phyloP scores from a whole-genome alignment of 2,113 vertebrate species.

The Crotalus viridis region DNA sequence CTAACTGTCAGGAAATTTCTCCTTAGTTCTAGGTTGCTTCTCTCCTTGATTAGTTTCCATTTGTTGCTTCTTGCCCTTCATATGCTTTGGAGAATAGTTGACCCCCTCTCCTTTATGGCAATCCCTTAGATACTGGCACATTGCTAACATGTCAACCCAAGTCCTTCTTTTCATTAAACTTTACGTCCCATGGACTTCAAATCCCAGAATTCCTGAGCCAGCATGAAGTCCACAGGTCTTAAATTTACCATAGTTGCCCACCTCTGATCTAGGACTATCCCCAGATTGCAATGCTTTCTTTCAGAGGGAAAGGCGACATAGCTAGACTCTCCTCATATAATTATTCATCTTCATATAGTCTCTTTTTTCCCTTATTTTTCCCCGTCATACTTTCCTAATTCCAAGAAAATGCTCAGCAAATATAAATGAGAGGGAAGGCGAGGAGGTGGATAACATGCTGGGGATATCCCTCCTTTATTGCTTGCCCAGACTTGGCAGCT shows the following conservation, averaged over 20 bases:
- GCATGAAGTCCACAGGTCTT: not conserved
- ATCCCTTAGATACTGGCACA: not conserved
- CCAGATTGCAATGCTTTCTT: not conserved
- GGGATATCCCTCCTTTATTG: not conserved
- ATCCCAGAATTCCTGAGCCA: not conserved
- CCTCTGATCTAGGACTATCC: not conserved
- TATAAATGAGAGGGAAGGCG: not conserved
- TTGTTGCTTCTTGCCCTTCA: not conserved
- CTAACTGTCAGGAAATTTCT: not conserved
- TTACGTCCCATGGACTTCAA: not conserved
- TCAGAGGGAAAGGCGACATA: not conserved
- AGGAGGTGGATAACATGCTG: not conserved
- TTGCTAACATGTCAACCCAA: not conserved
- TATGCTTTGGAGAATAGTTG: not conserved
- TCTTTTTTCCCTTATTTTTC: not conserved
- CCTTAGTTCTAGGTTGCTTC: not conserved
- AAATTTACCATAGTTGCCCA: not conserved
- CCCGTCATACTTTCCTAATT: not conserved
- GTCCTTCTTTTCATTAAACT: not conserved
- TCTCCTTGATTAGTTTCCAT: not conserved
- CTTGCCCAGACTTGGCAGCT: not conserved
- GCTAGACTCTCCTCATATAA: not conserved
- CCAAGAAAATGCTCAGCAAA: not conserved
- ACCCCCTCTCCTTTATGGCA: not conserved
- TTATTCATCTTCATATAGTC: not conserved